These are phyloP conservation scores for Limnothrissa miodon DNA, from an alignment of 2,113 vertebrate species.

Conservation along the genomic window DNA sequence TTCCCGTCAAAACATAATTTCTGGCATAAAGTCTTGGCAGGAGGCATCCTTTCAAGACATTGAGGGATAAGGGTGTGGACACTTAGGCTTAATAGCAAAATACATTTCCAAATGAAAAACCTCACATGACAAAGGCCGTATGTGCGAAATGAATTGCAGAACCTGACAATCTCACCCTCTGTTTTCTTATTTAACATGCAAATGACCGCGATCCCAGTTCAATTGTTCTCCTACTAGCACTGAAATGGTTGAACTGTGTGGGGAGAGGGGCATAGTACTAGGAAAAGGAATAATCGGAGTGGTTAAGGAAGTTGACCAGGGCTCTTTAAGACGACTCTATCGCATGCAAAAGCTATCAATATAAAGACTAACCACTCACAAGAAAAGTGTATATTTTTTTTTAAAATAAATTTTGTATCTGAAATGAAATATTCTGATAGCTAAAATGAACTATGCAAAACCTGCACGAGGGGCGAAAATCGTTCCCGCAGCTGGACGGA, in stretches of 20 bases:
- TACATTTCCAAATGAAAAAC: constrained; percentile 17
- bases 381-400: background rate
- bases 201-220: background rate
- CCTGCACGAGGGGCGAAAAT: background rate
- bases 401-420: no score
- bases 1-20: background rate
- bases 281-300: background rate
- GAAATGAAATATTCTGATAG: background rate
- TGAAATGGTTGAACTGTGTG: background rate
- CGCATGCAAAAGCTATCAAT: background rate
- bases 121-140: constrained; percentile 5
- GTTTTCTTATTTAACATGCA: constrained; percentile 14
- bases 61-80: background rate
- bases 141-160: background rate
- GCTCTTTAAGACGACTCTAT: background rate
- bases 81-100: background rate
- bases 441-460: background rate
- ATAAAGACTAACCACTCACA: no score
- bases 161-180: background rate
- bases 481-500: background rate
- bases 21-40: background rate
- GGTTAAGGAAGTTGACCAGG: background rate
- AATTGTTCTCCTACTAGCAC: background rate
- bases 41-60: background rate
- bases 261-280: background rate